These are phyloP conservation scores for Macrochelys suwanniensis DNA, from an alignment of 2,797 vertebrate species.

Conservation along the genomic window DNA sequence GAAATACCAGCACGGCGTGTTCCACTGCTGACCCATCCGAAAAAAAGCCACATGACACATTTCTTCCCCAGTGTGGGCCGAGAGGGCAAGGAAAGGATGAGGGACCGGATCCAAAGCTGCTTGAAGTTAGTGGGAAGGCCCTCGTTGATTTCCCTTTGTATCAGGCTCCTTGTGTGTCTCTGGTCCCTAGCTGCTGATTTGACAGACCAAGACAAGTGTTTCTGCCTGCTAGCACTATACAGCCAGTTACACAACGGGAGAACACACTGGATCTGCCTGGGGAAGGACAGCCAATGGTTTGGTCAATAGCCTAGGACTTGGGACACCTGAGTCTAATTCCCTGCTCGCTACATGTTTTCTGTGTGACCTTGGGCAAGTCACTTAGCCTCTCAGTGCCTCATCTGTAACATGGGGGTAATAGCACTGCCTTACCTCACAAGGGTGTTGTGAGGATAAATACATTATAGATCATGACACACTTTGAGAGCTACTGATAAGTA, in stretches of 20 bases:
- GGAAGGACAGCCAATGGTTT: neutral
- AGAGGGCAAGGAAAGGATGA: neutral
- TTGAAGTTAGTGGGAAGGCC: neutral
- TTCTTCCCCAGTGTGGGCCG: neutral
- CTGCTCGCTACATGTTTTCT: neutral
- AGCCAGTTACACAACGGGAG: neutral
- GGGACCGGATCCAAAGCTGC: neutral
- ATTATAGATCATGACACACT: neutral
- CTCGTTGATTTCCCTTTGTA: neutral
- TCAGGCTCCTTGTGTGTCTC: neutral
- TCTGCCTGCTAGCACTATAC: neutral
- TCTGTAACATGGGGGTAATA: neutral
- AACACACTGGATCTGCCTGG: neutral
- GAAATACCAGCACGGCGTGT: neutral
- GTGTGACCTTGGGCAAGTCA: neutral
- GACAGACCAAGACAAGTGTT: neutral
- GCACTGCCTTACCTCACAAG: neutral
- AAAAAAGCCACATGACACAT: neutral
- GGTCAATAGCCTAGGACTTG: neutral
- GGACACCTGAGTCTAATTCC: neutral
- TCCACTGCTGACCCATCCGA: neutral
- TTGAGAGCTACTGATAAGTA: neutral
- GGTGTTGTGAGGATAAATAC: neutral
- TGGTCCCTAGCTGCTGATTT: neutral
- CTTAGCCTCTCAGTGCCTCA: neutral